Percentiles rank a stretch among this genome's conserved stretches.
phyloP scores from a whole-genome alignment of 2,113 vertebrate species.

The Oplegnathus fasciatus region DNA sequence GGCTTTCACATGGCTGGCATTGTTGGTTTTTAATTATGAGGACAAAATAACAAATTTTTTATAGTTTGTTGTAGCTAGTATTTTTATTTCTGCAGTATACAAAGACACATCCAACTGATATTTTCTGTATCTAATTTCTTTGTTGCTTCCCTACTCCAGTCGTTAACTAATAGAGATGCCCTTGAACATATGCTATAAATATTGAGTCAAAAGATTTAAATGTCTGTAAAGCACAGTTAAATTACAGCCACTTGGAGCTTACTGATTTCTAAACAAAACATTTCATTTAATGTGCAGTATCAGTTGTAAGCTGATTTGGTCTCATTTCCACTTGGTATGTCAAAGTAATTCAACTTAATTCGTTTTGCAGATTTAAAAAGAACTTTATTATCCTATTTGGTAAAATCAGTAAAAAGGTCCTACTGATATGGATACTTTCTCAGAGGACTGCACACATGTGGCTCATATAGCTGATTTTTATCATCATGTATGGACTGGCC shows the following conservation, averaged over 20 bases:
- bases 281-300: neutral
- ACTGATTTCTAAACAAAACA: neutral
- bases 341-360: neutral
- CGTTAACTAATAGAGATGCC: neutral
- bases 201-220: neutral
- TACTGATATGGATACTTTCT: neutral
- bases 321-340: neutral
- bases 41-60: neutral
- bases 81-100: neutral
- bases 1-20: too few species aligned
- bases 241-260: neutral
- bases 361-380: neutral
- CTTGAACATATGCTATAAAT: neutral
- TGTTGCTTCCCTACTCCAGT: neutral
- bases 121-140: neutral
- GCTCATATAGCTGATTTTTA: neutral
- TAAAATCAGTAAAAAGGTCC: neutral
- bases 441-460: neutral
- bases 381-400: neutral
- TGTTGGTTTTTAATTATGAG: neutral
- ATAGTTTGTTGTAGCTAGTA: neutral
- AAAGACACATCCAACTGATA: neutral
- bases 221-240: neutral
- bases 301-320: neutral
- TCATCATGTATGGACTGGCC: too few species aligned